These are phyloP conservation scores for Neogobius melanostomus DNA, from an alignment of 2,113 vertebrate genomes.

Conservation along the genomic window DNA sequence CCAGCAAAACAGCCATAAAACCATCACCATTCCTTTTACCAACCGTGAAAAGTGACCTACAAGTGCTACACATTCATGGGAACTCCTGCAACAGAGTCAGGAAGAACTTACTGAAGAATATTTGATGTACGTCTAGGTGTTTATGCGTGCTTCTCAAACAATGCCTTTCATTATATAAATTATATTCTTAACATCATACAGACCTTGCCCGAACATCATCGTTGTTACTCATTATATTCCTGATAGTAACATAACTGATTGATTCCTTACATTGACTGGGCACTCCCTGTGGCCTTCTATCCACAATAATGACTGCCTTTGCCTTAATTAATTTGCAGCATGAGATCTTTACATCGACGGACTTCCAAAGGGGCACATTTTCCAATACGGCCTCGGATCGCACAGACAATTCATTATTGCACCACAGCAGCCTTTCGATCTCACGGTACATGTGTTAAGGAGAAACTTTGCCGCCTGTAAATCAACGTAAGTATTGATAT, in stretches of 20 bases:
- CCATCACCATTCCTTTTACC: too few relatives aligned
- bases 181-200: too few relatives aligned
- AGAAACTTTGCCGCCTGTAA: conserved; percentile 13
- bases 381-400: not conserved
- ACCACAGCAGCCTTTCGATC: conserved; percentile 6
- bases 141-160: too few relatives aligned
- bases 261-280: not conserved
- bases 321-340: conserved; percentile 3
- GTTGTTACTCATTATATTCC: not conserved
- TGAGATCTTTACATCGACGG: not conserved
- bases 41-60: too few relatives aligned
- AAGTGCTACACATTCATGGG: too few relatives aligned
- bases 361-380: not conserved
- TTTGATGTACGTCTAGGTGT: too few relatives aligned
- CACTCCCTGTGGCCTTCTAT: not conserved
- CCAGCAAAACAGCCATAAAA: too few relatives aligned
- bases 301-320: not conserved
- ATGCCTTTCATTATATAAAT: too few relatives aligned
- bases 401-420: not conserved
- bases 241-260: not conserved
- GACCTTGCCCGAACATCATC: too few relatives aligned
- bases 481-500: conserved; percentile 15
- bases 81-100: too few relatives aligned
- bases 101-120: too few relatives aligned
- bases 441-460: conserved; percentile 18